phyloP scores from a whole-genome alignment of 64 coral and sea anemone genomes.

The Stichodactyla helianthus region DNA sequence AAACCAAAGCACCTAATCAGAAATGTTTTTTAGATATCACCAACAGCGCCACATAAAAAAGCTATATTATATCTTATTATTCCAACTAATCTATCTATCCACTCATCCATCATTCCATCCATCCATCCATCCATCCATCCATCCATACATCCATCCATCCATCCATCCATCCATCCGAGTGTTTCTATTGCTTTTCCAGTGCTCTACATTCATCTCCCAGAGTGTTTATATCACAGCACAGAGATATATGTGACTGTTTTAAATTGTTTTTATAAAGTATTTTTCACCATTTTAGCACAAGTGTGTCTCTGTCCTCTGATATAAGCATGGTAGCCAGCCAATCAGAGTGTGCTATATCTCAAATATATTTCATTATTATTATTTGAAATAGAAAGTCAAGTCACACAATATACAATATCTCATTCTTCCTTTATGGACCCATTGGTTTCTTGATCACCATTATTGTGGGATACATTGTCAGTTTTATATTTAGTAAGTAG shows the following conservation, averaged over 20 bases:
- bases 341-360: too few relatives aligned
- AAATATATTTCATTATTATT: neutral
- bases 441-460: constrained; percentile 46
- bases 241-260: too few relatives aligned
- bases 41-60: too few relatives aligned
- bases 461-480: constrained; percentile 31
- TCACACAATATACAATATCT: constrained; percentile 39
- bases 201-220: neutral
- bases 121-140: too few relatives aligned
- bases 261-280: too few relatives aligned
- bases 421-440: constrained; percentile 62
- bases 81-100: neutral
- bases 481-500: constrained; percentile 61
- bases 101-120: neutral
- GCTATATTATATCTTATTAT: neutral
- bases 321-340: too few relatives aligned
- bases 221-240: neutral
- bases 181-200: neutral
- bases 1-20: too few relatives aligned
- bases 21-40: too few relatives aligned
- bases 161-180: neutral
- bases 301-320: too few relatives aligned
- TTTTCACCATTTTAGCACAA: too few relatives aligned
- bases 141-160: neutral
- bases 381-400: constrained; percentile 6